Evolutionary conservation across 2,797 vertebrate species (phyloP).

Genomic region (Sebastes jordani): DNA sequence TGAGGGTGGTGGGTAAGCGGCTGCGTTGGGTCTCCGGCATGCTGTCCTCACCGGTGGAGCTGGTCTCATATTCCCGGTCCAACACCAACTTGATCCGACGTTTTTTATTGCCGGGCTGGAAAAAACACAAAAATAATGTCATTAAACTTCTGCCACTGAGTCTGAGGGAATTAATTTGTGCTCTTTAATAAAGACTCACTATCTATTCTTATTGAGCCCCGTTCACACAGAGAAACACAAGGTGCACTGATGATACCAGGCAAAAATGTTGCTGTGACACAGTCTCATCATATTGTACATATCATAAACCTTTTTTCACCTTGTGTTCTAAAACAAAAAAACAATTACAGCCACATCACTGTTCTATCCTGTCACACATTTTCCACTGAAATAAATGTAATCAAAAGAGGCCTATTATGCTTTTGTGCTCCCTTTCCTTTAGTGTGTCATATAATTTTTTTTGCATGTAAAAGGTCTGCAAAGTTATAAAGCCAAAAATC

Average conservation of each 20-base stretch:
- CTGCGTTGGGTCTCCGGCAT: conserved; percentile 85
- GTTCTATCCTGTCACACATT: background rate
- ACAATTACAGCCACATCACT: background rate
- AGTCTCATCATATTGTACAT: background rate
- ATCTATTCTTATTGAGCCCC: too few relatives aligned
- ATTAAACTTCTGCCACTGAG: background rate
- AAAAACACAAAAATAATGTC: conserved; percentile 15
- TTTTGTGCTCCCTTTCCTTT: too few relatives aligned
- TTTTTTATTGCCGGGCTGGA: conserved; percentile 81
- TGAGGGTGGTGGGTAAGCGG: conserved; percentile 75
- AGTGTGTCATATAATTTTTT: too few relatives aligned
- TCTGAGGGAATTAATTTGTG: background rate
- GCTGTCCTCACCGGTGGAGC: conserved; percentile 94
- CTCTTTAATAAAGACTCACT: too few relatives aligned
- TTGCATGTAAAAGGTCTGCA: too few relatives aligned
- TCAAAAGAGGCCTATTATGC: too few relatives aligned
- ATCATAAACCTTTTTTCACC: background rate
- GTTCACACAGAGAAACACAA: too few relatives aligned
- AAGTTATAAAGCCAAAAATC: too few relatives aligned
- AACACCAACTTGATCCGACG: conserved; percentile 91
- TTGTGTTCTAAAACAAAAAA: background rate
- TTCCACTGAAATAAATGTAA: background rate
- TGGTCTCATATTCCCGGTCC: conserved; percentile 92
- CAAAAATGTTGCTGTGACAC: too few relatives aligned
- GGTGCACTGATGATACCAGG: too few relatives aligned